Conservation (phyloP, 2,888 invertebrate genomes). For the Emmelina monodactyla region DNA sequence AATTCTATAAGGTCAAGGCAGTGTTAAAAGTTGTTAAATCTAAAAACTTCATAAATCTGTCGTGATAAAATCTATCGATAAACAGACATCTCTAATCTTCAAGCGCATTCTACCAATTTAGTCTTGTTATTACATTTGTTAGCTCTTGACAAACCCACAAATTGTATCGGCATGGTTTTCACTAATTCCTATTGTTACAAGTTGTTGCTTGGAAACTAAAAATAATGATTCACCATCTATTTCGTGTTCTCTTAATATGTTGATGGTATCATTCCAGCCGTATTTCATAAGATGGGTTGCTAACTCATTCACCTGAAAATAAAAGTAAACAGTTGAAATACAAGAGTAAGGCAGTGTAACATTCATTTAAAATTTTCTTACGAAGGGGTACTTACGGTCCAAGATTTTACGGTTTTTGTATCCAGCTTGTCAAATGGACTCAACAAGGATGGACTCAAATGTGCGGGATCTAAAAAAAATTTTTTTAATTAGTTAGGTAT, state of each 20-base stretch:
- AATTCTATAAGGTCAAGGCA: no score
- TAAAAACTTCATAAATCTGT: no score
- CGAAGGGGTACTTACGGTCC: slow-evolving; percentile 51
- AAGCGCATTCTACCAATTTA: no score
- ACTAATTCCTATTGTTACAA: slow-evolving; percentile 37
- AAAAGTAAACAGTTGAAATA: slow-evolving; percentile 4
- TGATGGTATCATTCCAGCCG: slow-evolving; percentile 39
- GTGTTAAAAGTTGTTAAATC: no score
- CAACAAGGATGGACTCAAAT: no score
- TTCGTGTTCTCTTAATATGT: slow-evolving; percentile 43
- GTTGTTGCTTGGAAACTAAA: slow-evolving; percentile 38
- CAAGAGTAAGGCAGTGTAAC: no score
- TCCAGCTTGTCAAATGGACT: slow-evolving; percentile 24
- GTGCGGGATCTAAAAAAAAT: no score
- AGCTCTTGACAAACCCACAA: slow-evolving; percentile 34
- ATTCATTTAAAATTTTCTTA: no score
- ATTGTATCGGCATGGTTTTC: slow-evolving; percentile 41
- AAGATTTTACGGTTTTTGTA: slow-evolving; percentile 29
- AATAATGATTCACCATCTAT: slow-evolving; percentile 50
- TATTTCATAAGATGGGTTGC: slow-evolving; percentile 28
- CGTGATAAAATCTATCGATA: not conserved
- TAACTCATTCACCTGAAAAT: slow-evolving; percentile 34
- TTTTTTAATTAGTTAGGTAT: no score
- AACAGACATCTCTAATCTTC: slow-evolving; percentile 3
- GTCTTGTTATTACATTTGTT: no score